Percentiles rank a stretch among this genome's conserved stretches.
Evolutionary conservation across 1,140 invertebrate species (phyloP).

Genomic region (Paraescarpia echinospica): DNA sequence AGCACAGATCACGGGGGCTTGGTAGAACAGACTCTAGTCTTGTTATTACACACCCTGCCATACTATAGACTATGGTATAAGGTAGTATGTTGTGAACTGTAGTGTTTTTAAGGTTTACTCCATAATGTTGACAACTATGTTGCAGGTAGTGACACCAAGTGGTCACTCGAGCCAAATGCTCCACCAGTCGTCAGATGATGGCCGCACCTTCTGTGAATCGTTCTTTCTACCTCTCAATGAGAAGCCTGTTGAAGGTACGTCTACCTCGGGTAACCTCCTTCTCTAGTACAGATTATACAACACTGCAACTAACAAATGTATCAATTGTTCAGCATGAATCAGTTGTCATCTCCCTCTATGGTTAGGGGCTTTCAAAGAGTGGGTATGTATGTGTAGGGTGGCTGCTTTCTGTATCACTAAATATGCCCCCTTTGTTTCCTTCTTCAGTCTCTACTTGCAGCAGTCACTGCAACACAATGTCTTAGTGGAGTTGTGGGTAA

Average conservation of each 20-base stretch:
- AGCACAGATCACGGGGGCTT: background rate
- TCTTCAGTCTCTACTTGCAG: background rate
- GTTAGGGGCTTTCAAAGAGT: background rate
- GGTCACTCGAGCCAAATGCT: background rate
- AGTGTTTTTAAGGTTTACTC: background rate
- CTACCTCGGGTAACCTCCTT: background rate
- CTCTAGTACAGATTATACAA: no score
- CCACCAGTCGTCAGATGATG: background rate
- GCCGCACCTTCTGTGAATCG: background rate
- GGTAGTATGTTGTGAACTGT: background rate
- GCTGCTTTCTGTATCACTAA: background rate
- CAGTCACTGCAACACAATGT: no score
- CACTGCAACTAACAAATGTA: no score
- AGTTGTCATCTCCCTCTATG: no score
- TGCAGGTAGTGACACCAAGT: background rate
- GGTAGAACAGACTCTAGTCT: background rate
- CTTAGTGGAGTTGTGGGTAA: no score
- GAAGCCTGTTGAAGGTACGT: background rate
- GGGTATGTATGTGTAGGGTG: background rate
- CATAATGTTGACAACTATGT: background rate
- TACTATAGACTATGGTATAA: background rate
- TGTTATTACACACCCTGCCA: background rate
- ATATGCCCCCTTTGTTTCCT: background rate
- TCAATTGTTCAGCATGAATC: no score
- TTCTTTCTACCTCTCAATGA: background rate